Percentiles rank a stretch among this genome's conserved stretches.
Conservation (phyloP, 2,888 invertebrate genomes). For the Parascotia fuliginaria region DNA sequence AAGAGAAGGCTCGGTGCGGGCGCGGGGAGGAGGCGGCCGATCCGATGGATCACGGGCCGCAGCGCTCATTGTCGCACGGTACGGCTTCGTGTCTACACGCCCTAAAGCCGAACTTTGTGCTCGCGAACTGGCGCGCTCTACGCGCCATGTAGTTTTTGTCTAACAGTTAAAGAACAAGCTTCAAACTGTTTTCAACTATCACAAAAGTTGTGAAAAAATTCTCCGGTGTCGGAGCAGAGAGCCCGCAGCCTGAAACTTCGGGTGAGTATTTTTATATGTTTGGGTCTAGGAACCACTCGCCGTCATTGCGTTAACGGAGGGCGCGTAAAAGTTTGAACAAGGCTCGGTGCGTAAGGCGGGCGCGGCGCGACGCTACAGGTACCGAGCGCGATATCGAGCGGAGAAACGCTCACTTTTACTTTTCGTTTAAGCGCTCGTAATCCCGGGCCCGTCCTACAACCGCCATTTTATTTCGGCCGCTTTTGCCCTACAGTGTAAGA, state of each 20-base stretch:
- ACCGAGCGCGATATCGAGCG: constrained; percentile 73
- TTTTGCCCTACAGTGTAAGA: constrained; percentile 19
- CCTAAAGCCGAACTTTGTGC: constrained; percentile 36
- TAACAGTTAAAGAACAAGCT: constrained; percentile 53
- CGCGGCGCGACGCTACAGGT: constrained; percentile 74
- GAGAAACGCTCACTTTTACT: constrained; percentile 64
- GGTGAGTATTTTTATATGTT: constrained; percentile 60
- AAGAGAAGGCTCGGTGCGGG: constrained; percentile 29
- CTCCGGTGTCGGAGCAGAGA: constrained; percentile 54
- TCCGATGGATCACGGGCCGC: constrained; percentile 19
- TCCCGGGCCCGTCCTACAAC: constrained; percentile 56
- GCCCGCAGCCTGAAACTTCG: constrained; percentile 52
- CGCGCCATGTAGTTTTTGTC: constrained; percentile 59
- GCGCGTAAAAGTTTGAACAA: constrained; percentile 71
- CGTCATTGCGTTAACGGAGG: constrained; percentile 46
- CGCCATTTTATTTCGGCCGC: constrained; percentile 66
- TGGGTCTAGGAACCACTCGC: constrained; percentile 30
- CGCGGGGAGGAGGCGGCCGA: constrained; percentile 35
- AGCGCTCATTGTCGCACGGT: constrained; percentile 55
- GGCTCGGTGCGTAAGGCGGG: constrained; percentile 49
- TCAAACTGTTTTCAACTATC: constrained; percentile 70
- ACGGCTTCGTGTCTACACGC: constrained; percentile 58
- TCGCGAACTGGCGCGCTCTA: constrained; percentile 52
- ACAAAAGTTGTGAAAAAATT: constrained; percentile 66
- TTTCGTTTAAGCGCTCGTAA: constrained; percentile 62